Evolutionary conservation across 2,113 vertebrate species (phyloP), one percentile per base, ranked within the genome.

Genomic region (Meriones unguiculatus): DNA sequence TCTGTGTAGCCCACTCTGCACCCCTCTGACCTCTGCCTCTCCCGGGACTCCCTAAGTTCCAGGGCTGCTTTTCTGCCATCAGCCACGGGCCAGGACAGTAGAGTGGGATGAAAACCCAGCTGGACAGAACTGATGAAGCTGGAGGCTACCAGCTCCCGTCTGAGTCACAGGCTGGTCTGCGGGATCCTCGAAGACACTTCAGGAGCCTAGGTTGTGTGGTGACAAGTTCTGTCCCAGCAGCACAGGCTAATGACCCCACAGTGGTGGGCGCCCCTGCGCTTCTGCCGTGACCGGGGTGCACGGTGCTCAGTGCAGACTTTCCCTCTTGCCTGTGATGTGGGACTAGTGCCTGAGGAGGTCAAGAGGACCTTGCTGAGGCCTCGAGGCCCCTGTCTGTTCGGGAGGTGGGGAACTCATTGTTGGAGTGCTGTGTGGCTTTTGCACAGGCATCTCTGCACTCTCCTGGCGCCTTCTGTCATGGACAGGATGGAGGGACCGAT

Each of bases 341-440:
- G 38, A 11, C 0, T 0, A 46, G 24, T 8, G 0, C 22, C 32
- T n/a, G 12, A 38, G 75, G 2, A 30, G 67, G 87, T 22, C 1
- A 13, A 20, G 28, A 62, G 77, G 32, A 25, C 86, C 86, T 86
- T 41, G 32, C 14, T 18, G 38, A 50, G 32, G 5, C 54, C 52
- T 14, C 0, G 0, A 22, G 18, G 24, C 22, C 22, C 65, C 38
- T 52, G 5, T 41, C 81, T 8, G 28, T 9, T 25, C 15, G 65
- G 30, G 54, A 73, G 38, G 35, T 87, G 9, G 64, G n/a, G 75
- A 64, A 22, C 11, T 0, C 50, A 65, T 3, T 0, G 0, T 57
- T 20, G 46, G 15, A 15, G 72, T 25, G 11, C n/a, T 3, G 1
- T 2, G 8, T 50, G 2, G 2, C 32, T 46, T 76, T 22, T 54